Evolutionary conservation across 2,797 vertebrate genomes (phyloP).

Genomic region (Tinamus major): DNA sequence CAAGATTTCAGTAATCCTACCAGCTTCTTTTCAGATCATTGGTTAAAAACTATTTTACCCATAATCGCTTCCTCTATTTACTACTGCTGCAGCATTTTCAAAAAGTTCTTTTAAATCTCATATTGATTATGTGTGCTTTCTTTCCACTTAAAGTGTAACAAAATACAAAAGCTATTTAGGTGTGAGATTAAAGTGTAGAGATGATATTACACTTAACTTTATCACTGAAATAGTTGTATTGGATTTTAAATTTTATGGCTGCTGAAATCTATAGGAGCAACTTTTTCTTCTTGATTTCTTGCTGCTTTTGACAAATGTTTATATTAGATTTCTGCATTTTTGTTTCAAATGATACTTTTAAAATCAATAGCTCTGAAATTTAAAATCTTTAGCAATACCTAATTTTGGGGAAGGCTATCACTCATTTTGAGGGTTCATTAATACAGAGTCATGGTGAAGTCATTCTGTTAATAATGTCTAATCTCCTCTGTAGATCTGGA

Average conservation of each 20-base stretch:
- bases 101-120: conserved; percentile 65
- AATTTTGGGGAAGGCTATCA: conserved; percentile 22
- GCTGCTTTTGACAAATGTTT: conserved; percentile 69
- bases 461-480: conserved; percentile 5
- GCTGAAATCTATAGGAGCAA: conserved; percentile 54
- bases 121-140: conserved; percentile 72
- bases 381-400: conserved; percentile 39
- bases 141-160: conserved; percentile 72
- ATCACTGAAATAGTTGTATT: conserved; percentile 69
- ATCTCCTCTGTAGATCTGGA: neutral
- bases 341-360: conserved; percentile 32
- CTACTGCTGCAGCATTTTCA: conserved; percentile 50
- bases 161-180: conserved; percentile 75
- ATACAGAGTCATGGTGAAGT: conserved; percentile 22
- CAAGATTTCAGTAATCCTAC: conserved; percentile 55
- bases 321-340: conserved; percentile 37
- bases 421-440: conserved; percentile 48
- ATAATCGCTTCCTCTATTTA: conserved; percentile 64
- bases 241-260: conserved; percentile 71
- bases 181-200: conserved; percentile 76
- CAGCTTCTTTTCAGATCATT: conserved; percentile 66
- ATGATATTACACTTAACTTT: conserved; percentile 68
- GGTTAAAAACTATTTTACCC: conserved; percentile 70
- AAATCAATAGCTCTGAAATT: conserved; percentile 69
- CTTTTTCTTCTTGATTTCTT: conserved; percentile 60